A percentile compares a stretch with the other conserved stretches of the same genome.
Evolutionary conservation across 2,888 invertebrate genomes (phyloP).

Genomic region (Pseudoips prasinana): DNA sequence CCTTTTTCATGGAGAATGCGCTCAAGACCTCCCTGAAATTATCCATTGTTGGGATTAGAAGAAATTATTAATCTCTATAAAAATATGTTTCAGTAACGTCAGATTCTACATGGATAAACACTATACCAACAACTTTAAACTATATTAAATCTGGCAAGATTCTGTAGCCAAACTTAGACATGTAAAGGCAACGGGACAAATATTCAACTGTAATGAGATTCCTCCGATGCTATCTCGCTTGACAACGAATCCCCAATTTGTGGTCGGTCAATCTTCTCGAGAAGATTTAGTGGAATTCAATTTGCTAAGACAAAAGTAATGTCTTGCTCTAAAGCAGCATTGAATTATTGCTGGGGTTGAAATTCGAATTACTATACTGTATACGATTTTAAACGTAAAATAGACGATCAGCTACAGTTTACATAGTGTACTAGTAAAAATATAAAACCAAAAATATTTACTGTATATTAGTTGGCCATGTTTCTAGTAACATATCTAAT

Average conservation of each 20-base stretch:
- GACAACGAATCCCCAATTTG: constrained; percentile 78
- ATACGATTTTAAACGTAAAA: constrained; percentile 11
- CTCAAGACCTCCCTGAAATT: no score
- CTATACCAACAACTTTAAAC: no score
- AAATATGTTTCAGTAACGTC: no score
- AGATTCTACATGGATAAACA: no score
- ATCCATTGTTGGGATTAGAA: no score
- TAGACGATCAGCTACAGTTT: no score
- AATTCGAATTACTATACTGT: constrained; percentile 18
- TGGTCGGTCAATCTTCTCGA: constrained; percentile 74
- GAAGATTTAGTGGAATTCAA: constrained; percentile 70
- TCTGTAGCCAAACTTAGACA: constrained; percentile 55
- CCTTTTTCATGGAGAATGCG: no score
- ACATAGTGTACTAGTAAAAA: no score
- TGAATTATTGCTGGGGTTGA: constrained; percentile 41
- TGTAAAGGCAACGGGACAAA: constrained; percentile 58
- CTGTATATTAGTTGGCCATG: no score
- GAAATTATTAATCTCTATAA: no score
- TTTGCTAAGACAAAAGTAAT: constrained; percentile 74
- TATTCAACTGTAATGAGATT: constrained; percentile 76
- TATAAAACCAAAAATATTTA: no score
- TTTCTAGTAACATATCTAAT: no score
- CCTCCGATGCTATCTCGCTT: constrained; percentile 73
- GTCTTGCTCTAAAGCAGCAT: constrained; percentile 48
- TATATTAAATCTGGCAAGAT: constrained; percentile 43